Conservation (phyloP, 2,888 invertebrate genomes). For the Rhagonycha fulva region DNA sequence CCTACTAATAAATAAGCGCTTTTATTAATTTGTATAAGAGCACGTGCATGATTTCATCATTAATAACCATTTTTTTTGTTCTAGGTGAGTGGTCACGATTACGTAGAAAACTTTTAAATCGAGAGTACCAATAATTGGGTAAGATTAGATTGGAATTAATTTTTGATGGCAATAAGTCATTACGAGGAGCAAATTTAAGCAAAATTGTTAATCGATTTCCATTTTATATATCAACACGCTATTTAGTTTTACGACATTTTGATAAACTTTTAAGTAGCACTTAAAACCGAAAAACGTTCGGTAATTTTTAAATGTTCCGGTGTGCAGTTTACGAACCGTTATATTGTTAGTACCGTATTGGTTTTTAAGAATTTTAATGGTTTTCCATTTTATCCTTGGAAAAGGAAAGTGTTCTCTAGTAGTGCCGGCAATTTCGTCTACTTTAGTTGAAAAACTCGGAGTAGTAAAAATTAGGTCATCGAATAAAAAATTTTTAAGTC, state of each 20-base stretch:
- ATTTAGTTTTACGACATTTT: conserved; percentile 31
- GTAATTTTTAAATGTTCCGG: conserved; percentile 33
- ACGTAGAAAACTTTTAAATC: not conserved
- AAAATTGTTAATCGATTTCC: conserved; percentile 36
- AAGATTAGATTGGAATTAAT: not conserved
- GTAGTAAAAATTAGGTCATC: conserved; percentile 5
- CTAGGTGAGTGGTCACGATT: not conserved
- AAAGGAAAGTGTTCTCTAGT: not conserved
- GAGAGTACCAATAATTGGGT: not conserved
- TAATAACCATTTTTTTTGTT: not conserved
- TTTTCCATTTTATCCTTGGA: not conserved
- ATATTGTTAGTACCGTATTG: conserved; percentile 30
- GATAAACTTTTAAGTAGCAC: conserved; percentile 38
- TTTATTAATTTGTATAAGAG: not conserved
- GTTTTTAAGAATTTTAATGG: conserved; percentile 31
- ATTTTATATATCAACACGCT: conserved; percentile 33
- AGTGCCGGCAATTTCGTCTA: not conserved
- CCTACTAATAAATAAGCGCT: too few species aligned
- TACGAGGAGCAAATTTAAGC: conserved; percentile 19
- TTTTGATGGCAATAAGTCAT: not conserved
- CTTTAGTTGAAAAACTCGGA: not conserved
- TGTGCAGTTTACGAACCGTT: conserved; percentile 29
- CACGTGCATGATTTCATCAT: not conserved
- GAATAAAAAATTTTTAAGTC: not conserved
- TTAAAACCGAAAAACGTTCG: conserved; percentile 34